Base-by-base conservation (phyloP, 2,113 vertebrate genomes). In the Rousettus leschenaultii region DNA sequence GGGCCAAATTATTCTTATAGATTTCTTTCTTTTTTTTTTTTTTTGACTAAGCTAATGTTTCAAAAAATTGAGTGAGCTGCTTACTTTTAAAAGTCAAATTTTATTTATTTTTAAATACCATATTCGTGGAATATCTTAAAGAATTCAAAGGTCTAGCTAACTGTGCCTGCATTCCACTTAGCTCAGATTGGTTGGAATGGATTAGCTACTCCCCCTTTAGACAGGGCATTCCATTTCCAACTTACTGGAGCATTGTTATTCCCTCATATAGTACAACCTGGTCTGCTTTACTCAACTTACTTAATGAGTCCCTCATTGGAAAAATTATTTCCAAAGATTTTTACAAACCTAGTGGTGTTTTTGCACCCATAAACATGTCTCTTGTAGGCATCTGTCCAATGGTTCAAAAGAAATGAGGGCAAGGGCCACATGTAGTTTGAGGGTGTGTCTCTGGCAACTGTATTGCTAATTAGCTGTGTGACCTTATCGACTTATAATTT, bases 401-500 rank as follows among this genome's bases (percentile, higher is more conserved):
- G 57, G 12, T 59, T 94, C 79, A 88, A 85, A 95, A 93, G 82
- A 95, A 95, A 89, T 55, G 70, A 91, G 74, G 45, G 11, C 57
- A 96, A 95, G n/a, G 18, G 63, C 33, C 79, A 86, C 24, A 55
- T 65, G 45, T 85, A 71, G 63, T 75, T 94, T 18, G 33, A 95
- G n/a, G 30, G 28, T 86, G 24, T 89, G 28, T 84, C 70, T 90
- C 86, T 21, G 85, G 2, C 18, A 92, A 91, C 51, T 75, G 59
- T 86, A 78, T 68, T 91, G 66, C 35, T 92, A 92, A 94, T 91
- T 77, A 92, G 19, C 33, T 48, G 5, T 30, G 26, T 95, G 68
- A 68, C 38, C 55, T 95, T 96, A 89, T 83, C 93, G 91, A 91
- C 48, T 96, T 91, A 82, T 43, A 90, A 93, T 86, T 95, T 88